Evolutionary conservation across 2,113 vertebrate species (phyloP).

Genomic region (Scomber japonicus): DNA sequence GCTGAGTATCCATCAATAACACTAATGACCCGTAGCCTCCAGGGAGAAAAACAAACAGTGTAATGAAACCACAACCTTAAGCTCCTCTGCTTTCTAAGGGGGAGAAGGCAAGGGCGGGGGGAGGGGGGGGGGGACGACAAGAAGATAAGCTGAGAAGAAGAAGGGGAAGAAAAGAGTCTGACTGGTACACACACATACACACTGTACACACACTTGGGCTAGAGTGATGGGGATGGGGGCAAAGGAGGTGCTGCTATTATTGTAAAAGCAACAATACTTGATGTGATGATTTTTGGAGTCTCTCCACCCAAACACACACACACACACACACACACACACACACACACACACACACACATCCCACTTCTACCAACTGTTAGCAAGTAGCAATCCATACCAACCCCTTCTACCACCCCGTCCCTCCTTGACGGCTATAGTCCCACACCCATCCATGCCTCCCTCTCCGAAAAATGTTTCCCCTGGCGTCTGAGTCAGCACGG

Average conservation of each 20-base stretch:
- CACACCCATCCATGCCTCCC: conserved; percentile 52
- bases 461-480: conserved; percentile 72
- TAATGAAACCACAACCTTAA: conserved; percentile 68
- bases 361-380: conserved; percentile 69
- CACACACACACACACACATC: conserved; percentile 43
- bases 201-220: background rate
- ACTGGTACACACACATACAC: conserved; percentile 25
- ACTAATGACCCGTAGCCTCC: conserved; percentile 75
- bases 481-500: conserved; percentile 70
- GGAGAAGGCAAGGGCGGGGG: conserved; percentile 9
- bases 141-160: conserved; percentile 15
- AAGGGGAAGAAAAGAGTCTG: conserved; percentile 13
- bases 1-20: conserved; percentile 81
- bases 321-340: background rate
- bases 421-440: conserved; percentile 28
- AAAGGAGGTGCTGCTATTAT: conserved; percentile 37
- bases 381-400: conserved; percentile 31
- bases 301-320: conserved; percentile 38
- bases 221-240: background rate
- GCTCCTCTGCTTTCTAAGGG: conserved; percentile 44
- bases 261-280: conserved; percentile 61
- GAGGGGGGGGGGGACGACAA: conserved; percentile 8
- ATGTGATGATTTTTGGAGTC: conserved; percentile 67
- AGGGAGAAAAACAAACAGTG: conserved; percentile 72
- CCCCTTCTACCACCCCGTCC: conserved; percentile 3